phyloP scores from a whole-genome alignment of 2,888 invertebrate genomes.

The Macrosiphum euphorbiae region DNA sequence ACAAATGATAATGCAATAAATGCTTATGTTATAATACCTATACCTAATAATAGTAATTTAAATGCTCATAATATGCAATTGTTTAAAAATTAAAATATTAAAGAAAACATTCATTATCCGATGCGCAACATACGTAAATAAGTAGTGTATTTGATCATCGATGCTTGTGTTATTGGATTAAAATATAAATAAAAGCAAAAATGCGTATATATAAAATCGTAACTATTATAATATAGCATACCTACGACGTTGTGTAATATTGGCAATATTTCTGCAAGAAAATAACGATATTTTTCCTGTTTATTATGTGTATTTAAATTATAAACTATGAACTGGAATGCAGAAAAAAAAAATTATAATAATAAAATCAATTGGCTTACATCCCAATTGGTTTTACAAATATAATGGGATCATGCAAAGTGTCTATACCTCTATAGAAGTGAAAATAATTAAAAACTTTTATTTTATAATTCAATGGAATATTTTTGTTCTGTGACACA shows the following conservation, averaged over 20 bases:
- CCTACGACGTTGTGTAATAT: not conserved
- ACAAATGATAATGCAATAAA: not conserved
- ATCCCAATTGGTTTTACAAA: not conserved
- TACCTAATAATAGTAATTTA: not conserved
- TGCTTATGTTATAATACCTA: not conserved
- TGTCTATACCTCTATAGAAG: not conserved
- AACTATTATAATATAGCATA: not conserved
- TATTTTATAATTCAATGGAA: not conserved
- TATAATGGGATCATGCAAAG: not conserved
- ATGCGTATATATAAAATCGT: not conserved
- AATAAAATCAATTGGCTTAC: not conserved
- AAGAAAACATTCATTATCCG: not conserved
- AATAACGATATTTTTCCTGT: not conserved
- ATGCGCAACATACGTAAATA: not conserved
- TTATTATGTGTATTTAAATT: not conserved
- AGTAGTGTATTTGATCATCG: not conserved
- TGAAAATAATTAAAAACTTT: not conserved
- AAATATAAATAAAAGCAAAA: not conserved
- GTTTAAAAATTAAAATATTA: not conserved
- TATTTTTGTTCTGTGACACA: not conserved
- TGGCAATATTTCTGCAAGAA: not conserved
- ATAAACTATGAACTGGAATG: not conserved
- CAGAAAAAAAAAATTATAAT: not conserved
- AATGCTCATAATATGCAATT: not conserved
- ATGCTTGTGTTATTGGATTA: not conserved